Base-by-base conservation (phyloP, 2,888 invertebrate species). In the Heteromurus nitidus region DNA sequence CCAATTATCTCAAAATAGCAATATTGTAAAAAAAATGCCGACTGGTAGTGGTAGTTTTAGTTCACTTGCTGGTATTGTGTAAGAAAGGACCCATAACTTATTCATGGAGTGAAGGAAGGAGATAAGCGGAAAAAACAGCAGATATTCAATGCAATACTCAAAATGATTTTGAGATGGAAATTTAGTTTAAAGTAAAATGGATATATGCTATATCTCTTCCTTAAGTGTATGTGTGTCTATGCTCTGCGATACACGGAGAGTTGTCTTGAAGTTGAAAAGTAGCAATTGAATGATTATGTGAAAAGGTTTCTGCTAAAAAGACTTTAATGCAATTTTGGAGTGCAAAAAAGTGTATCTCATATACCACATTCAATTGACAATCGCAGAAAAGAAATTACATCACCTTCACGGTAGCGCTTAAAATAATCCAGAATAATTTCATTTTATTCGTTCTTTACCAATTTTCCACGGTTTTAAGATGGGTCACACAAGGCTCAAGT, bases 391-490 rank as follows among this genome's bases (percentile, higher is more conserved):
- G 30, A 53, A 26, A 42, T 42, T 60, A 42, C 30, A 22, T 75
- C 67, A 75, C 75, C 75, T 75, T 75, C 75, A 75, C 42, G 65
- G 42, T 28, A 31, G 11, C 62, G 60, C 31, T 18, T 62, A 72
- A 60, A 58, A n/a, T 62, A 60, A 62, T 72, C 60, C 72, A 72
- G 72, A 18, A 44, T 31, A 26, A 36, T 7, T n/a, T 26, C 47
- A 28, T 44, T 26, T 72, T 44, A 1, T 26, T 60, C 26, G n/a
- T 53, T n/a, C 7, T 67, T 26, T n/a, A 18, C 9, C 60, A 60
- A 72, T 72, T 60, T 22, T 36, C n/a, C 44, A 60, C 60, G 72
- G 72, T 72, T 72, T 60, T 53, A 36, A 31, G 36, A 36, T 24
- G 31, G 55, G 31, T 69, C 69, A 55, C 47, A 9, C 18, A 11